Percentiles rank a stretch among this genome's conserved stretches.
These are phyloP conservation scores for Marronus borbonicus DNA, from an alignment of 2,888 invertebrate species.

Conservation along the genomic window DNA sequence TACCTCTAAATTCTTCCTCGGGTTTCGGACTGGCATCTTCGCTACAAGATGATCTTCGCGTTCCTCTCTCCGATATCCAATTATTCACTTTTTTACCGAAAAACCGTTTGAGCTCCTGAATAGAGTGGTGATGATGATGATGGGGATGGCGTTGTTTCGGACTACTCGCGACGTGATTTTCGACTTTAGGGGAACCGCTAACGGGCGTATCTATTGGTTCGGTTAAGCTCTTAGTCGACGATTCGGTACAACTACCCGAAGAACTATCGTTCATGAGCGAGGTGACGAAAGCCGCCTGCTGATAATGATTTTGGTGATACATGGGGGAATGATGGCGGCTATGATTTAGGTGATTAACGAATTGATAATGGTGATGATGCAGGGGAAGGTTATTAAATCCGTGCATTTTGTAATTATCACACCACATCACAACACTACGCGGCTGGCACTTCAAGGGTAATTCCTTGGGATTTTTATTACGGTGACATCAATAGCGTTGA, in stretches of 20 bases:
- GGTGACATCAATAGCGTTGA: background rate
- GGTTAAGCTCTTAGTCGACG: conserved; percentile 59
- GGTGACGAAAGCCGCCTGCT: conserved; percentile 31
- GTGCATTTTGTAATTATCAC: conserved; percentile 59
- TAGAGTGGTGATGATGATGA: conserved; percentile 74
- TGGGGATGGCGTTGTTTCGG: conserved; percentile 66
- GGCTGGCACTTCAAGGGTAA: background rate
- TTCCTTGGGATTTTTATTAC: background rate
- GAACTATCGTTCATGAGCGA: conserved; percentile 35
- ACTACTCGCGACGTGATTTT: conserved; percentile 55
- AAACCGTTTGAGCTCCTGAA: conserved; percentile 84
- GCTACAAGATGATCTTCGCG: conserved; percentile 67
- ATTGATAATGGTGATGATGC: conserved; percentile 66
- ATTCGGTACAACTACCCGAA: conserved; percentile 60
- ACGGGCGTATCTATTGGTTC: conserved; percentile 60
- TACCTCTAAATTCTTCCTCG: conserved; percentile 80
- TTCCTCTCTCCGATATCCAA: conserved; percentile 74
- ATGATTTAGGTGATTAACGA: conserved; percentile 66
- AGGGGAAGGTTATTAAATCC: conserved; percentile 67
- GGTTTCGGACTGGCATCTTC: conserved; percentile 69
- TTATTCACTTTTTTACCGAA: conserved; percentile 84
- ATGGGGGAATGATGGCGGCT: conserved; percentile 19
- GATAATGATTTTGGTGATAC: conserved; percentile 40
- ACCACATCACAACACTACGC: conserved; percentile 27
- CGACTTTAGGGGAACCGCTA: conserved; percentile 59